Evolutionary conservation across 2,888 invertebrate genomes (phyloP), one percentile per base, ranked within the genome.

Genomic region (Elysia crispata): DNA sequence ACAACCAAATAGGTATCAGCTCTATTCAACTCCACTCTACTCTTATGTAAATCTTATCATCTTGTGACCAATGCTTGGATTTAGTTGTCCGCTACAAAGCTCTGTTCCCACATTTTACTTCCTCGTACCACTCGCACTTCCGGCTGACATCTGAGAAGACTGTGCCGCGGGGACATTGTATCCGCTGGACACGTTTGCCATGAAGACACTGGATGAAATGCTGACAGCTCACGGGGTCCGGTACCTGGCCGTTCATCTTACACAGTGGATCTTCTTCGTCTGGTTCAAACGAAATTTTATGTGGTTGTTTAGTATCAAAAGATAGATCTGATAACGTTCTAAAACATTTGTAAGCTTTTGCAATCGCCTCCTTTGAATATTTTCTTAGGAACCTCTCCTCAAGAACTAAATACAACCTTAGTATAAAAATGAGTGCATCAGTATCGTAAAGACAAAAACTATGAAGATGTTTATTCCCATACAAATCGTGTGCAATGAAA

Each of bases 161-260:
- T 13, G 86, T 86, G 18, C 86, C 86, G 28, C 82, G 82, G 6
- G 86, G 84, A 73, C 86, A 86, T 70, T 83, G 83, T 33, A 85
- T 79, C 15, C 84, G 41, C 75, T 85, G 85, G 31, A 82, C 76
- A 18, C 77, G 79, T 20, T 84, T 85, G 25, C 86, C 86, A 41
- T 85, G 82, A 8, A 84, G 83, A 50, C 86, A 86, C 66, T 83
- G 81, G 76, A 83, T 82, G 79, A 86, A 86, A 69, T 85, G 86
- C 11, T 67, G 72, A 50, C 86, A 86, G 67, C 85, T 85, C 20
- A 72, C 64, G 31, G 86, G 86, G 70, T 86, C 86, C 6, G 85
- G 79, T 0, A 80, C 82, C 33, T 85, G 84, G 0, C 84, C 85
- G 70, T 85, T 82, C 33, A 82, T 72, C 28, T 78, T 64, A 49